Conservation (phyloP, 2,797 vertebrate genomes). For the Benthosema pterotum region DNA sequence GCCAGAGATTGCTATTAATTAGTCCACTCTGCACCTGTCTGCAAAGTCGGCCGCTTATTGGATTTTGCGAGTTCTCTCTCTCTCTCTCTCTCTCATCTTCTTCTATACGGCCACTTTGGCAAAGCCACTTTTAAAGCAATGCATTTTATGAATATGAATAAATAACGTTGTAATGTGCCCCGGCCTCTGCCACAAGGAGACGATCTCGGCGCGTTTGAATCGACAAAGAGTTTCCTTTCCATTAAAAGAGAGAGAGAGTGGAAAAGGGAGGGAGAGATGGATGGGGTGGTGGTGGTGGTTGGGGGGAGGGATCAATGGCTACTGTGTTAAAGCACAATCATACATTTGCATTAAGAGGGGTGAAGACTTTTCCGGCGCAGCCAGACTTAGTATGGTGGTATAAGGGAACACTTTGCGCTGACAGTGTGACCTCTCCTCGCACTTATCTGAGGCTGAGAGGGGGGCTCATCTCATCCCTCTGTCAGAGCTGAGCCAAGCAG, state of each 20-base stretch:
- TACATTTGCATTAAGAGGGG: constrained; percentile 68
- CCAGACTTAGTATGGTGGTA: constrained; percentile 45
- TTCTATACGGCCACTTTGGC: constrained; percentile 59
- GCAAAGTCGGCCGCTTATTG: constrained; percentile 68
- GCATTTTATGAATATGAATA: constrained; percentile 73
- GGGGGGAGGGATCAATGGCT: constrained; percentile 17
- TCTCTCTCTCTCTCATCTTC: constrained; percentile 56
- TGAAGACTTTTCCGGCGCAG: constrained; percentile 58
- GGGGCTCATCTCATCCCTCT: constrained; percentile 43
- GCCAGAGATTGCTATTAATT: constrained; percentile 81
- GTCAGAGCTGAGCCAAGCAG: constrained; percentile 48
- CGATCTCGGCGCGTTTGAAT: constrained; percentile 58
- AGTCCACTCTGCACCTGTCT: constrained; percentile 78
- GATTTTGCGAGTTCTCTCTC: constrained; percentile 67
- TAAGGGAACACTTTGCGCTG: constrained; percentile 53
- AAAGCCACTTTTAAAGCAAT: constrained; percentile 54
- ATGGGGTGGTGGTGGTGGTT: accelerated
- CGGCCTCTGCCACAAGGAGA: constrained; percentile 53
- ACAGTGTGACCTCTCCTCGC: constrained; percentile 59
- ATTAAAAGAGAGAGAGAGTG: constrained; percentile 44
- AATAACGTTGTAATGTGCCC: constrained; percentile 62
- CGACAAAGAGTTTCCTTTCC: constrained; percentile 41
- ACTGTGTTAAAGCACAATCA: constrained; percentile 49
- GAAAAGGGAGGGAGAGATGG: neutral
- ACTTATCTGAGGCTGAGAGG: constrained; percentile 62